phyloP scores from a whole-genome alignment of 2,888 invertebrate species.

The Tribolium freemani region DNA sequence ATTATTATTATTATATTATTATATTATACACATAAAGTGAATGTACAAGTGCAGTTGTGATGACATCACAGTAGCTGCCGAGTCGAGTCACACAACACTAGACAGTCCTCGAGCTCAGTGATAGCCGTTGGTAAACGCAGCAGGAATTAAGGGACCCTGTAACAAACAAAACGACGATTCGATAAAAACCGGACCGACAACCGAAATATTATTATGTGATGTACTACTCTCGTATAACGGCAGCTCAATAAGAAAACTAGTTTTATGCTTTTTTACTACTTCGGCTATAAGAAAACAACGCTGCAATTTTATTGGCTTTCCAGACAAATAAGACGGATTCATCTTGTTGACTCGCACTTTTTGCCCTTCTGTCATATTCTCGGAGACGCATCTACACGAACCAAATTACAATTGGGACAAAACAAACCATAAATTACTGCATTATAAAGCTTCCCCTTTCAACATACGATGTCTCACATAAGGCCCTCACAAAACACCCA shows the following conservation, averaged over 20 bases:
- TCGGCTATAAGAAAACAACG: conserved; percentile 7
- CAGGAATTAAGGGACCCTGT: conserved; percentile 97
- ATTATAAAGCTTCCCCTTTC: neutral
- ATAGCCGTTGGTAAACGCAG: conserved; percentile 99
- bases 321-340: conserved; percentile 12
- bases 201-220: conserved; percentile 14
- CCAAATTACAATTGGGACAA: neutral
- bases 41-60: conserved; percentile 70
- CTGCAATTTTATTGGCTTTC: conserved; percentile 18
- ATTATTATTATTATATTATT: conserved; percentile 59
- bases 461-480: no score
- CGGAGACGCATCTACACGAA: neutral
- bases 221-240: conserved; percentile 3
- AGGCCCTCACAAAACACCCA: no score
- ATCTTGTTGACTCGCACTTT: conserved; percentile 11
- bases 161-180: conserved; percentile 67
- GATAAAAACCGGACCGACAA: conserved; percentile 15
- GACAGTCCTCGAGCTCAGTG: conserved; percentile 78
- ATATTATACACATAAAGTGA: conserved; percentile 68
- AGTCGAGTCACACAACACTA: conserved; percentile 68
- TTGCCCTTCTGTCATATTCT: neutral
- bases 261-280: conserved; percentile 17
- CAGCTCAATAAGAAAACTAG: conserved; percentile 3
- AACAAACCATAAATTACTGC: conserved; percentile 4
- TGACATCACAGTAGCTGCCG: conserved; percentile 68